These are phyloP conservation scores for Sebastiscus tertius DNA, from an alignment of 2,797 vertebrate genomes.

Conservation along the genomic window DNA sequence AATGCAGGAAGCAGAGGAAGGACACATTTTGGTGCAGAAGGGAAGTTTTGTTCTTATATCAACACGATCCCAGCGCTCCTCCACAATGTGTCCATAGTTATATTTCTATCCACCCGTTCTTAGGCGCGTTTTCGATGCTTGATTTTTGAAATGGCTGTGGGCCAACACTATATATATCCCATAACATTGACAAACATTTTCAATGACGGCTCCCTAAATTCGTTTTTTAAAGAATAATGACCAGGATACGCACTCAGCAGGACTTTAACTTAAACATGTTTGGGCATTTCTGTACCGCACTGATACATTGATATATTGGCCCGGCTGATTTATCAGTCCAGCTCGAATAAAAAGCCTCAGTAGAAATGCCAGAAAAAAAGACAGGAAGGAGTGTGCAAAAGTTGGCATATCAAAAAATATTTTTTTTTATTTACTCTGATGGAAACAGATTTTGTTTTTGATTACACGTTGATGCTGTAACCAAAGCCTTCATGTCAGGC, in stretches of 20 bases:
- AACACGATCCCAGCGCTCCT: slow-evolving; percentile 4
- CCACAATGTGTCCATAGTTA: neutral
- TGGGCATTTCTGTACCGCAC: neutral
- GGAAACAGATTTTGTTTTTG: neutral
- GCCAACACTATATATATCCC: neutral
- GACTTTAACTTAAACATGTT: neutral
- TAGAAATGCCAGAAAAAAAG: neutral
- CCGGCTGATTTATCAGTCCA: neutral
- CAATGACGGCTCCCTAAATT: neutral
- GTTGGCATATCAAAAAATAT: neutral
- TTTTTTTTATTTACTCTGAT: neutral
- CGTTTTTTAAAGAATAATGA: neutral
- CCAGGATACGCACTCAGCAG: neutral
- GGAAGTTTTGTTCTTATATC: slow-evolving; percentile 28
- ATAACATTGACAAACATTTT: neutral
- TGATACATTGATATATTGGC: neutral
- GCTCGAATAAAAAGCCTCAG: neutral
- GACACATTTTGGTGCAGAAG: slow-evolving; percentile 17
- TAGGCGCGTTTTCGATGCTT: neutral
- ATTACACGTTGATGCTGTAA: neutral
- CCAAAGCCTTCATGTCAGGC: neutral
- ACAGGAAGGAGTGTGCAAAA: neutral
- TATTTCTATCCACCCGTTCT: neutral
- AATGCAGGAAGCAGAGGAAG: slow-evolving; percentile 8
- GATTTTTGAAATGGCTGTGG: neutral